phyloP scores from a whole-genome alignment of 1,140 invertebrate species.

The Bombus difficillimus region DNA sequence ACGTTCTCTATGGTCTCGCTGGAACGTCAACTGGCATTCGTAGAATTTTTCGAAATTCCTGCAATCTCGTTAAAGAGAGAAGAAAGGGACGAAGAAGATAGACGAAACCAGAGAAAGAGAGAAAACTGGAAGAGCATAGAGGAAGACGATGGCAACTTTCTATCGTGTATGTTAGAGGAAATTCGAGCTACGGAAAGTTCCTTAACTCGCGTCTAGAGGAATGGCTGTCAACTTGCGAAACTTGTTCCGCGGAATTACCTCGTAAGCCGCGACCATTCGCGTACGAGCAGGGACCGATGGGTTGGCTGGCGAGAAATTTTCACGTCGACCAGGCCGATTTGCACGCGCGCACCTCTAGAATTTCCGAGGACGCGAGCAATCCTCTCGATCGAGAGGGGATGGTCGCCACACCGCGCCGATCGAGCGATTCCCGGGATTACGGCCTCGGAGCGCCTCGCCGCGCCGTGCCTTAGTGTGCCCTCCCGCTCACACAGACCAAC shows the following conservation, averaged over 20 bases:
- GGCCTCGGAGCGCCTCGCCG: background rate
- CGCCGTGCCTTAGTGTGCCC: no score
- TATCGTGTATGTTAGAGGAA: slow-evolving; percentile 53
- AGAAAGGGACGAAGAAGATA: background rate
- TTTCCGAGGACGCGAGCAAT: slow-evolving; percentile 40
- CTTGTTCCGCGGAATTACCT: slow-evolving; percentile 67
- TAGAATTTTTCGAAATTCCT: slow-evolving; percentile 49
- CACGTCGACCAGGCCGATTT: slow-evolving; percentile 24
- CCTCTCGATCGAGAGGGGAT: no score
- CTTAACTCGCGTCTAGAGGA: slow-evolving; percentile 59
- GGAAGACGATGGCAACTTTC: background rate
- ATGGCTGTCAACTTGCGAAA: slow-evolving; percentile 63
- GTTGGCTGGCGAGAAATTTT: slow-evolving; percentile 30
- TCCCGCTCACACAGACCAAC: slow-evolving; percentile 32
- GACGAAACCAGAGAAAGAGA: slow-evolving; percentile 4
- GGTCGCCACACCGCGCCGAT: background rate
- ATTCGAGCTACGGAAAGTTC: slow-evolving; percentile 58
- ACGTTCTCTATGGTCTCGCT: background rate
- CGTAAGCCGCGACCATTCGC: slow-evolving; percentile 59
- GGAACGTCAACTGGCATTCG: slow-evolving; percentile 36
- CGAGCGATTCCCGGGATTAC: slow-evolving; percentile 56
- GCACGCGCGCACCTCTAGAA: slow-evolving; percentile 25
- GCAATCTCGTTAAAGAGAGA: slow-evolving; percentile 27
- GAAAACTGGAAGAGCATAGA: background rate
- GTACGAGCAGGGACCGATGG: slow-evolving; percentile 2